These are phyloP conservation scores for Megaceryle torquata DNA, from an alignment of 2,113 vertebrate species.

Conservation along the genomic window DNA sequence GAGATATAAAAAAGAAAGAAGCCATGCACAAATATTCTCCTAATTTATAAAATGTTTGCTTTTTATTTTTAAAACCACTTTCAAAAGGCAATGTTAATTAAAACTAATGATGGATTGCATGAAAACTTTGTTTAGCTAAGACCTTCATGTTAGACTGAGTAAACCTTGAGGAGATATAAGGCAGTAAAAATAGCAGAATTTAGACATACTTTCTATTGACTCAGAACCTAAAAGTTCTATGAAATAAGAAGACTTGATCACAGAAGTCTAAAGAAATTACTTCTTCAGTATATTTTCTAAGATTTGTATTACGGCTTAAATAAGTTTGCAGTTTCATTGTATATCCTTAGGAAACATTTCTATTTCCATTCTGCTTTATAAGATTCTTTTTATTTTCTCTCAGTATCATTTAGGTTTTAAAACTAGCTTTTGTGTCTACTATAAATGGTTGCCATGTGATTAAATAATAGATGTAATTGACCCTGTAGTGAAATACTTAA, in stretches of 20 bases:
- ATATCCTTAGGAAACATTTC: background rate
- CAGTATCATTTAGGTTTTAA: background rate
- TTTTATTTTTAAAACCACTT: background rate
- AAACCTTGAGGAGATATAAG: background rate
- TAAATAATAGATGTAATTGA: background rate
- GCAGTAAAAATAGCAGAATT: background rate
- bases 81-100: background rate
- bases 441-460: background rate
- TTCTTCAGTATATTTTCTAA: background rate
- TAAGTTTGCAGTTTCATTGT: background rate
- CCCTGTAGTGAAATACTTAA: background rate
- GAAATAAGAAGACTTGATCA: background rate
- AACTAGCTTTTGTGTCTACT: background rate
- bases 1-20: background rate
- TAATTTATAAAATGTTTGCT: background rate
- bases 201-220: background rate
- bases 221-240: background rate
- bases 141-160: background rate
- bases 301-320: background rate
- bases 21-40: background rate
- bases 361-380: background rate
- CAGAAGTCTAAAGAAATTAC: background rate
- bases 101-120: background rate
- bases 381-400: background rate
- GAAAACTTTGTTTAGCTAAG: background rate